Evolutionary conservation across 2,113 vertebrate genomes (phyloP), one percentile per base, ranked within the genome.

Genomic region (Tangachromis dhanisi): DNA sequence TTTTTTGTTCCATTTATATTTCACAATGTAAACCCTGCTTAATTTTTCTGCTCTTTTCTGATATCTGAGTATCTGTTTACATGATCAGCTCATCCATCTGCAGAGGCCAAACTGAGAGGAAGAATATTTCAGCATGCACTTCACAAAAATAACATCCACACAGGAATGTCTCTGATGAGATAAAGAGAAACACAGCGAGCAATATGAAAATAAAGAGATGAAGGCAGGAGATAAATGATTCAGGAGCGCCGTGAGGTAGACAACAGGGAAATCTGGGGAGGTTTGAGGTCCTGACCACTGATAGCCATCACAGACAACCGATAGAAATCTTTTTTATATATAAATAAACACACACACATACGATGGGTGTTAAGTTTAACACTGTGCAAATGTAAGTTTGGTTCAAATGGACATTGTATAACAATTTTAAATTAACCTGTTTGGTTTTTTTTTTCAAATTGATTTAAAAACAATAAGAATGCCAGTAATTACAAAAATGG

Each of bases 281-380:
- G 63, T 80, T 79, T 82, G 88, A 89, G 85, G 90, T 93, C 92
- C 87, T 88, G 89, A 87, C 89, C 79, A 31, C 81, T 59, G 92
- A 93, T 86, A 86, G 68, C 80, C 87, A 90, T 91, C 89, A 6
- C 42, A 76, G 88, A 87, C 89, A 80, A 31, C 83, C 21, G 84
- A 76, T 47, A 76, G 8, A 76, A 76, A 76, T 47, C 68, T 47
- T 13, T 13, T 17, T 47, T 47, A 26, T 76, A 26, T 29, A 47
- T 26, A 80, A 83, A 54, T 59, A 53, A 54, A 82, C 33, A 68
- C 33, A 83, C 61, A 73, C 40, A 33, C 6, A 1, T 16, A 45
- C 9, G 2, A n/a, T 35, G 33, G 8, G 59, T 17, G 13, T 83
- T n/a, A 33, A 68, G 45, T 51, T 33, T 9, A 73, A 45, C 38